Conservation (phyloP, 2,113 vertebrate genomes). For the Oxyura jamaicensis region DNA sequence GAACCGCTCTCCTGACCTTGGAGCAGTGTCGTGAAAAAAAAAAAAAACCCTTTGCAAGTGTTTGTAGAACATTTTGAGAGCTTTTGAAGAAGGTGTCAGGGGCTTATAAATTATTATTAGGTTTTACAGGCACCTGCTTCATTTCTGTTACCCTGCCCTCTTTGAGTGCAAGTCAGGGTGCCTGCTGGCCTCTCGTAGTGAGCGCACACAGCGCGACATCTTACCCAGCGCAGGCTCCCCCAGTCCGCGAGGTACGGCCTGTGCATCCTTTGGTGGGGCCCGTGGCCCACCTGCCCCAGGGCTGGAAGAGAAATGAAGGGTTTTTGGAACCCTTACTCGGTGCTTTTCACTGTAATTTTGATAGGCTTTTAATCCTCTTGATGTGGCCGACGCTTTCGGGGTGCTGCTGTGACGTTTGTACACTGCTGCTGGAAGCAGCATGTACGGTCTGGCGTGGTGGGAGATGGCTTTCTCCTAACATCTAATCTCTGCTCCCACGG, state of each 20-base stretch:
- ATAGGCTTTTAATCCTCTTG: neutral
- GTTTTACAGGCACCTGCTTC: neutral
- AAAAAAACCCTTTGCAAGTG: neutral
- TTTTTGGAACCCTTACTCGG: neutral
- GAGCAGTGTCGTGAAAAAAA: neutral
- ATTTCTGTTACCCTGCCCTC: neutral
- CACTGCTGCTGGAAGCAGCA: accelerated
- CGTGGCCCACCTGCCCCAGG: neutral
- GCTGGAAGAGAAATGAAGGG: neutral
- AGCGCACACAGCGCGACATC: neutral
- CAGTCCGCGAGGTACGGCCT: neutral
- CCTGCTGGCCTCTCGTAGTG: neutral
- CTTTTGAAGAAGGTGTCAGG: neutral
- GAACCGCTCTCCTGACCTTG: neutral
- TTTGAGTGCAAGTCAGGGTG: neutral
- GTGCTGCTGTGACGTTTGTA: neutral
- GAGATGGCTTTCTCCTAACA: neutral
- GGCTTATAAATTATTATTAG: neutral
- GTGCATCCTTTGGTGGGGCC: neutral
- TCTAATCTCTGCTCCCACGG: neutral
- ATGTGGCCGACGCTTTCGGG: neutral
- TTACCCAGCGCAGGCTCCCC: neutral
- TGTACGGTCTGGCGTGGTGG: neutral
- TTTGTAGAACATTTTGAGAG: neutral
- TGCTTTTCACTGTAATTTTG: neutral